These are phyloP conservation scores for Cylindroiulus punctatus DNA, from an alignment of 2,888 invertebrate species.

Conservation along the genomic window DNA sequence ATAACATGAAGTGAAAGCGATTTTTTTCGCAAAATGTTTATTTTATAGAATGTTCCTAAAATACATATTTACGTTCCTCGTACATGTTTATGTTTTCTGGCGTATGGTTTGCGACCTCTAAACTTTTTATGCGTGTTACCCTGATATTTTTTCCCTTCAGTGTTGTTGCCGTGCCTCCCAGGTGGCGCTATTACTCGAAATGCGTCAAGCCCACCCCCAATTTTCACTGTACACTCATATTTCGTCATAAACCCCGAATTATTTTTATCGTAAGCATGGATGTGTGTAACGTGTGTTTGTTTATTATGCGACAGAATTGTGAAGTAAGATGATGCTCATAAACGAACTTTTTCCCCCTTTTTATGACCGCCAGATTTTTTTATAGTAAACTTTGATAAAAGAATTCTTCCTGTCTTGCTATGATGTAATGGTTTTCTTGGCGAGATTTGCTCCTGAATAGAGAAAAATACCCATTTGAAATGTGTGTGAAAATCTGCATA, in stretches of 20 bases:
- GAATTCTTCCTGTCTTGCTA: not conserved
- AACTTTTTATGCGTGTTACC: too few relatives aligned
- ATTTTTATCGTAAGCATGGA: not conserved
- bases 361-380: not conserved
- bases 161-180: not conserved
- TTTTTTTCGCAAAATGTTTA: too few relatives aligned
- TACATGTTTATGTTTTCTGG: too few relatives aligned
- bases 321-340: constrained; percentile 4
- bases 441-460: not conserved
- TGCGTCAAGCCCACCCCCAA: not conserved
- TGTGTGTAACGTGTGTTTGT: not conserved
- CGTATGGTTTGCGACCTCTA: too few relatives aligned
- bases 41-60: too few relatives aligned
- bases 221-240: not conserved
- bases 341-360: not conserved
- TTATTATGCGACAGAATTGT: not conserved
- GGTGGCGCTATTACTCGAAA: not conserved
- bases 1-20: too few relatives aligned
- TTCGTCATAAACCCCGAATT: not conserved
- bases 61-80: too few relatives aligned
- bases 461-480: too few relatives aligned
- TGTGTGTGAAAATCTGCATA: too few relatives aligned
- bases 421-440: not conserved
- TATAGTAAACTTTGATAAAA: not conserved
- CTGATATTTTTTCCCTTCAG: not conserved